Evolutionary conservation across 1,140 invertebrate genomes (phyloP).

Genomic region (Conopomorpha cramerella): DNA sequence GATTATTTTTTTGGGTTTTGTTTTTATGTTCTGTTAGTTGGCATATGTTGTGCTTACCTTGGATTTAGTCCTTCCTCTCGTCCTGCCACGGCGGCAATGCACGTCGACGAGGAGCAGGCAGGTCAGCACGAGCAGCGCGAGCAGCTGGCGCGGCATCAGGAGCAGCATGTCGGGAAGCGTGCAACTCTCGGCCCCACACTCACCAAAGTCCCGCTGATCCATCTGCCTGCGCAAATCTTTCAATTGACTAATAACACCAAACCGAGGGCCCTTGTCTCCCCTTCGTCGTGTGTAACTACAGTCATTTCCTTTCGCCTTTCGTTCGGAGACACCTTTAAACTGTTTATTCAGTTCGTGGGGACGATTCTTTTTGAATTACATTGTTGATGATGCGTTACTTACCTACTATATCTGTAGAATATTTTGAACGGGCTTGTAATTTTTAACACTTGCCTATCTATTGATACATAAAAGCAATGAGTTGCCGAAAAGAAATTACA

Average conservation of each 20-base stretch:
- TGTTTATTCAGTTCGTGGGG: constrained; percentile 7
- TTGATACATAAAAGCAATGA: no score
- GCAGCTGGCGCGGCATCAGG: constrained; percentile 19
- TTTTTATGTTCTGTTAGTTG: no score
- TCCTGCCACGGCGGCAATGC: constrained; percentile 63
- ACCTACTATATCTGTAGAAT: no score
- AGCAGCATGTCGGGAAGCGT: constrained; percentile 18
- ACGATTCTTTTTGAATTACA: constrained; percentile 1
- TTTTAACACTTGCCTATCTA: no score
- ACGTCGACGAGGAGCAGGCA: constrained; percentile 25
- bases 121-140: constrained; percentile 33
- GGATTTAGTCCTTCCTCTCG: constrained; percentile 71
- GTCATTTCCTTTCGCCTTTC: constrained; percentile 37
- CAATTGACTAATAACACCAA: constrained; percentile 44
- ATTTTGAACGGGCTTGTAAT: no score
- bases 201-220: no score
- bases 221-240: constrained; percentile 23
- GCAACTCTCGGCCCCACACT: no score
- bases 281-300: constrained; percentile 17
- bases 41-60: constrained; percentile 61
- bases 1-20: no score
- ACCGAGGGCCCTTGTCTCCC: constrained; percentile 39
- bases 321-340: constrained; percentile 13
- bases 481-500: no score
- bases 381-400: constrained; percentile 7